Base-by-base conservation (phyloP, 2,888 invertebrate genomes). In the Leuctra nigra region DNA sequence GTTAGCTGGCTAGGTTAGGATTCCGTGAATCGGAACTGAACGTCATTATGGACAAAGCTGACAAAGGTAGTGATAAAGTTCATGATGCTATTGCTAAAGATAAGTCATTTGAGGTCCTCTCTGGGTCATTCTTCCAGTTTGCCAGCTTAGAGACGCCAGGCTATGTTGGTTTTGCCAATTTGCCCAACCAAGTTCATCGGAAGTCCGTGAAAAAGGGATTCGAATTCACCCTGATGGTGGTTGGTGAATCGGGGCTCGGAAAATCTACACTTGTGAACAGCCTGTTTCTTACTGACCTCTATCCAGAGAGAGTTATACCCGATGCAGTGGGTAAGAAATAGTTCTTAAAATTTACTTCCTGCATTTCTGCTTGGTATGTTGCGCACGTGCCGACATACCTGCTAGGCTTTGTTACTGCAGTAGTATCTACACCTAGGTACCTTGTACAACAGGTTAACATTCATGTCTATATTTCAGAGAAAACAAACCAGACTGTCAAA, bases 121-220 rank as follows among this genome's bases (percentile, higher is more conserved):
- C 52, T 48, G 60, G 54, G 56, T 58, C 66, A 62, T 62, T 54
- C 61, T 73, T 72, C 20, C 72, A 91, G 90, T 91, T 91, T 75
- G 84, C 89, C 53, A 86, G 85, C 68, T 73, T 90, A 64, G 91
- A 91, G 72, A 88, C 90, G 0, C 88, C 90, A 25, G 90, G 90
- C 20, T 96, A 95, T 75, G 79, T 93, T 35, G 93, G 93, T 2
- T 93, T 93, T 73, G 96, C 95, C 53, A 96, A 96, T 77, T 74
- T 97, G 36, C 96, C 96, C 1, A 95, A 96, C 73, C 96, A 96
- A 74, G 95, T 97, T 23, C 95, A 97, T 72, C 79, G 96, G 61
- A 97, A 97, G 73, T 95, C 94, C 0, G 96, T 96, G 54, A 97
- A 97, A 73, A 96, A 95, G 70, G 96, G 96, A 20, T 97, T 97